These are phyloP conservation scores for Neodiprion virginianus DNA, from an alignment of 1,140 invertebrate genomes.

Conservation along the genomic window DNA sequence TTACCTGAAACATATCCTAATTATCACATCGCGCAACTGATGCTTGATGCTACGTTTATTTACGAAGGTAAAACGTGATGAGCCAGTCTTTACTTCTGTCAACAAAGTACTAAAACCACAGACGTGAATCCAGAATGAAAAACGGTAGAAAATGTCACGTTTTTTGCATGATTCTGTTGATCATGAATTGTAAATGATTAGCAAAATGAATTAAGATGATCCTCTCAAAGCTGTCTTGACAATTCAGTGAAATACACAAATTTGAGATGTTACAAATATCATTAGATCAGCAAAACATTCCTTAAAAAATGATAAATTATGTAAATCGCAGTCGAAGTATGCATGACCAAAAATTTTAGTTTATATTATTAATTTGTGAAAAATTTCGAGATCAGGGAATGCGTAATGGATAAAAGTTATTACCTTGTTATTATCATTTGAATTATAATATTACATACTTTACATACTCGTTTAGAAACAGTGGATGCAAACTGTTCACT, in stretches of 20 bases:
- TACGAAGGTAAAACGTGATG: slow-evolving; percentile 39
- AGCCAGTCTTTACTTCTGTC: neutral
- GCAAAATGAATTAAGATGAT: neutral
- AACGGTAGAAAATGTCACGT: too few species aligned
- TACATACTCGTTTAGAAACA: too few species aligned
- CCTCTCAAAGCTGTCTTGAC: neutral
- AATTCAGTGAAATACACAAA: neutral
- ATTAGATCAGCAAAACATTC: neutral
- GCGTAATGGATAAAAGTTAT: too few species aligned
- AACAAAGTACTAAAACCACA: neutral
- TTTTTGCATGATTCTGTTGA: too few species aligned
- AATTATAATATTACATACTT: too few species aligned
- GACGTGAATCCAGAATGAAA: neutral
- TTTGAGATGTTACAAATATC: neutral
- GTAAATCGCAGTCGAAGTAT: neutral
- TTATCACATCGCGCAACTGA: slow-evolving; percentile 51
- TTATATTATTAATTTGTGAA: too few species aligned
- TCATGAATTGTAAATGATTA: too few species aligned
- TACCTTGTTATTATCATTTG: too few species aligned
- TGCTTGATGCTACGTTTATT: slow-evolving; percentile 55
- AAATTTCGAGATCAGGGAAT: too few species aligned
- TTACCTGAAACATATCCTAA: slow-evolving; percentile 49
- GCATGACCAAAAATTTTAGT: too few species aligned
- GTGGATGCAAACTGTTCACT: too few species aligned
- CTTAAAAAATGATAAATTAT: neutral